Base-by-base conservation (phyloP, 2,113 vertebrate species). In the Accipiter virgatus region DNA sequence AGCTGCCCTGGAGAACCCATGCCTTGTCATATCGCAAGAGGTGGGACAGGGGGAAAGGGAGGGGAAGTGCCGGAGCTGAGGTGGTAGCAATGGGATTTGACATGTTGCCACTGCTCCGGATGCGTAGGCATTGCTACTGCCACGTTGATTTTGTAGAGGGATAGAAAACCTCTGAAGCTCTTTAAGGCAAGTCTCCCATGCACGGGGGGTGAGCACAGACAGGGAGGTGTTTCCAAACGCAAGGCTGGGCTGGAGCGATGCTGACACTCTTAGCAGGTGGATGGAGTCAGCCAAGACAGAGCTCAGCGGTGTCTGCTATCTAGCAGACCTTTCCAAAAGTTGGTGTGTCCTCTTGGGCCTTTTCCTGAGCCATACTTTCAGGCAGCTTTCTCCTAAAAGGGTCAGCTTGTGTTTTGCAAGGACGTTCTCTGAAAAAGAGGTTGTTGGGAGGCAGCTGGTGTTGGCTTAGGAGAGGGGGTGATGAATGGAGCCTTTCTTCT, bases 111-210 rank as follows among this genome's bases (percentile, higher is more conserved):
- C 23, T 63, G 66, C 15, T 53, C 52, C 6, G 2, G 52, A 29
- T 53, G 52, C 5, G 6, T 29, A 53, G 52, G 27, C 52, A 29
- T 17, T 53, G 27, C 52, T 53, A 29, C 38, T 38, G 38, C 27
- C 52, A 29, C 11, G 2, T 68, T n/a, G 22, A n/a, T 68, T 68
- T 68, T 68, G 22, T 26, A n/a, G 66, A 47, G 42, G 25, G 32
- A 47, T 13, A 38, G n/a, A n/a, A 50, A n/a, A 70, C 21, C 10
- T 84, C 25, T 22, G 50, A 62, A 91, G 32, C 23, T 81, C 26
- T 34, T 81, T 10, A 19, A 0, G 0, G 19, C 0, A 4, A 47
- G 20, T 20, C 26, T 81, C 9, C 26, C 6, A 0, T 78, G n/a
- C 0, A 1, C 8, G 25, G 15, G 5, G 22, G 5, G 3, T 0